Evolutionary conservation across 2,797 vertebrate genomes (phyloP).

Genomic region (Microctenopoma steveboyesi): DNA sequence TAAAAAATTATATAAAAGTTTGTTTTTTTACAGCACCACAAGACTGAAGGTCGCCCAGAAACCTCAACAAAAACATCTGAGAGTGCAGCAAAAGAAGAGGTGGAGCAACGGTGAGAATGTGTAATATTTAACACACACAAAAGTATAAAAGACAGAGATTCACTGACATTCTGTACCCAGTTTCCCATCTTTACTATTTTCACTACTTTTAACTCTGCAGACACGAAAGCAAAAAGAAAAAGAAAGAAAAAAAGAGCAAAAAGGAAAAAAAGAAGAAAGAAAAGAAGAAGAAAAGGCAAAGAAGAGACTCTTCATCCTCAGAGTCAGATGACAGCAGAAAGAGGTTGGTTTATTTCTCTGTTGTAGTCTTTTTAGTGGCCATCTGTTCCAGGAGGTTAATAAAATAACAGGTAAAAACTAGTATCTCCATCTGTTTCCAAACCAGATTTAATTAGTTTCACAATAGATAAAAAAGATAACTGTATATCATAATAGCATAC

Average conservation of each 20-base stretch:
- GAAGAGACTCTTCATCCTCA: conserved; percentile 65
- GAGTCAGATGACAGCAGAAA: conserved; percentile 76
- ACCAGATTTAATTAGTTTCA: too few relatives aligned
- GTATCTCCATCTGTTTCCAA: too few relatives aligned
- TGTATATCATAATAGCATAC: too few relatives aligned
- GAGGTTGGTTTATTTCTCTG: conserved; percentile 60
- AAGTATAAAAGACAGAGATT: background rate
- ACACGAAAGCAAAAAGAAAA: conserved; percentile 83
- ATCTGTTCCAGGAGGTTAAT: background rate
- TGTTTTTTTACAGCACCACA: conserved; percentile 78
- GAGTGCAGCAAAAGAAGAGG: conserved; percentile 42
- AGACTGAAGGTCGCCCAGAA: conserved; percentile 66
- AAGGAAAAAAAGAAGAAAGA: conserved; percentile 88
- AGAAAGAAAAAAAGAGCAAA: conserved; percentile 90
- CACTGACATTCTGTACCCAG: background rate
- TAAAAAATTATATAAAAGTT: background rate
- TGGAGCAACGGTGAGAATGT: conserved; percentile 62
- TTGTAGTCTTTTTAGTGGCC: background rate
- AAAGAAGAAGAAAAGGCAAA: conserved; percentile 82
- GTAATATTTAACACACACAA: background rate
- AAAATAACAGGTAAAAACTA: background rate
- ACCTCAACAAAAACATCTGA: conserved; percentile 51
- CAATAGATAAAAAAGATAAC: too few relatives aligned
- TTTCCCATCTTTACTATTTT: background rate
- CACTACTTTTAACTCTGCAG: conserved; percentile 56